These are phyloP conservation scores for Zonotrichia leucophrys DNA, from an alignment of 2,113 vertebrate species.

Conservation along the genomic window DNA sequence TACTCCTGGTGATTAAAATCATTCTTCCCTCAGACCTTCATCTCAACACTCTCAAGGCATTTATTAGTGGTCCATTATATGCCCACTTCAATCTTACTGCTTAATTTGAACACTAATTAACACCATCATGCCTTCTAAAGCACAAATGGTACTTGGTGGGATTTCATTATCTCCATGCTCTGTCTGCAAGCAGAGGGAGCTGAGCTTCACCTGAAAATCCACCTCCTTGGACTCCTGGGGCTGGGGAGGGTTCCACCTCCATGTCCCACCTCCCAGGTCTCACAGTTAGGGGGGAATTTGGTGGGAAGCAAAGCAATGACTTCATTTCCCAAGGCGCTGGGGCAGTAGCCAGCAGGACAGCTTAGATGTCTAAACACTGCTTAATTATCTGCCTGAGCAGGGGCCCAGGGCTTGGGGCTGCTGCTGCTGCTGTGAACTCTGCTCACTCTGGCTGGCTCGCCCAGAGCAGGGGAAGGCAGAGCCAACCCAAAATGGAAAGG, in stretches of 20 bases:
- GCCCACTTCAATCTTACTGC: conserved; percentile 45
- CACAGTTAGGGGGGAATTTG: neutral
- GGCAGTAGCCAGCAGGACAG: conserved; percentile 31
- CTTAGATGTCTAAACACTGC: conserved; percentile 21
- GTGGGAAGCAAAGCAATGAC: neutral
- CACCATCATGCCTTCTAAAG: conserved; percentile 39
- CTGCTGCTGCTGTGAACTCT: neutral
- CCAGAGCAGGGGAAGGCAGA: neutral
- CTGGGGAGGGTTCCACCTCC: neutral
- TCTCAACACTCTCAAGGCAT: conserved; percentile 27
- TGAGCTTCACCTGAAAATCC: neutral
- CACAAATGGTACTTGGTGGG: conserved; percentile 28
- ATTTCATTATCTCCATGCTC: conserved; percentile 37
- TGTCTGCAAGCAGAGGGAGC: neutral
- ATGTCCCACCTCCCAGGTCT: neutral
- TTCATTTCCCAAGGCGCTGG: conserved; percentile 4
- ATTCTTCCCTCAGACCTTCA: neutral
- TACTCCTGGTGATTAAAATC: conserved; percentile 58
- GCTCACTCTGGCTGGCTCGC: neutral
- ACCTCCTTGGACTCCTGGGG: accelerated
- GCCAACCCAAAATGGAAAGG: neutral
- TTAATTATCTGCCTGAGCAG: conserved; percentile 33
- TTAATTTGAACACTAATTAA: conserved; percentile 67
- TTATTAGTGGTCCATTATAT: conserved; percentile 52
- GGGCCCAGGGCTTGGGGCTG: conserved; percentile 30